Base-by-base conservation (phyloP, 2,888 invertebrate species). In the Pemphredon lugubris region DNA sequence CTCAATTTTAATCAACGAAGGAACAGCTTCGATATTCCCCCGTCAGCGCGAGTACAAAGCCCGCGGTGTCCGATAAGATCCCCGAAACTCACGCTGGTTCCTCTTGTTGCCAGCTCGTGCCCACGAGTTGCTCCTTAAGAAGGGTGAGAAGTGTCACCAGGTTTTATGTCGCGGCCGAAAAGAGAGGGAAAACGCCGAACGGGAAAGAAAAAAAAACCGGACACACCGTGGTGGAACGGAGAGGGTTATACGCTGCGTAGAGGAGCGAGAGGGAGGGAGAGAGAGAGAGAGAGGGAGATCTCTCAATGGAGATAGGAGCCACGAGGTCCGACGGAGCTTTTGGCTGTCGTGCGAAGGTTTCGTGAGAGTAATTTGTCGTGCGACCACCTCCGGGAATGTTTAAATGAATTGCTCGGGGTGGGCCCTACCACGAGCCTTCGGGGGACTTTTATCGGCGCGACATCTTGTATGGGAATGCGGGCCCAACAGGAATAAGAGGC, bases 351-450 rank as follows among this genome's bases (percentile, higher is more conserved):
- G 79, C 84, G 83, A 80, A 83, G 84, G 81, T 86, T 85, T 76
- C 85, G 87, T 79, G 79, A 84, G 87, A 88, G 89, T 89, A 89
- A 89, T 89, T 89, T 89, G 89, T 89, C 89, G 89, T 86, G 88
- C 89, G 89, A 89, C 89, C 89, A 89, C 89, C 89, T 89, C 82
- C 83, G 87, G 89, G 89, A 89, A 89, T 89, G 89, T 88, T 89
- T 82, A 89, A 89, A 89, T 89, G 89, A 89, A 89, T 89, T 87
- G 88, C 86, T 85, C 85, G 83, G 82, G 83, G 84, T 82, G 73
- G 78, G 74, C 77, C 78, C 70, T 55, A 67, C 78, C 81, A 77
- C 79, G 75, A 81, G 75, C 58, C 81, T 73, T 79, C 73, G 75
- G 76, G n/a, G 82, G 81, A 81, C 77, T 84, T 87, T 89, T 89